Evolutionary conservation across 2,888 invertebrate genomes (phyloP), one percentile per base, ranked within the genome.

Genomic region (Xestia c-nigrum): DNA sequence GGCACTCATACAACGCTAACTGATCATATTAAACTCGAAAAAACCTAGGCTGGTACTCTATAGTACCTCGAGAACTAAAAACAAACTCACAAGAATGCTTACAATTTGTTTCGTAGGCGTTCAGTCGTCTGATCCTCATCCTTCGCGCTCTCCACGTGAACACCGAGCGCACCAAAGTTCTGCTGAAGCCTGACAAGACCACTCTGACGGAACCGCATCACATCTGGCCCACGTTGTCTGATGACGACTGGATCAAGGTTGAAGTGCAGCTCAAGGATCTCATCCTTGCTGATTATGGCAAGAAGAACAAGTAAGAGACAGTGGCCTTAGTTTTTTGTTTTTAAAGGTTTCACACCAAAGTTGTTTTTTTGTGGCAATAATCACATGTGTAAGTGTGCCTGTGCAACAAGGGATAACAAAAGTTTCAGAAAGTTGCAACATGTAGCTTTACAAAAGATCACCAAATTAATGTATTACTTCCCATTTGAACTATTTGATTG

Each of bases 201-300:
- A 99, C 99, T 0, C 98, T 99, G 70, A 99, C 99, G 0, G 99
- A 99, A 94, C 98, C 99, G 0, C 99, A 99, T 97, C 99, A 99
- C 95, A 99, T 99, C 95, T 99, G 99, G 99, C 99, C 99, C 0
- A 99, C 99, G 0, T 97, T 99, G 10, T 97, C 98, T 0, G 99
- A 99, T 91, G 99, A 99, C 90, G 99, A 99, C 96, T 99, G 99
- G 99, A 99, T 99, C 93, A 99, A 99, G 95, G 99, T 99, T 65
- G 99, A 99, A 95, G 99, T 99, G 47, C 99, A 99, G 91, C 97
- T 99, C 40, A 99, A 99, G 93, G 99, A 99, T 95, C 97, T 99
- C 80, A 99, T 99, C 90, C 96, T 99, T 74, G 99, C 99, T 66
- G 99, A 99, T 96, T 99, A 99, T 90, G 99, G 99, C 92, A 99